A percentile compares a stretch with the other conserved stretches of the same genome.
These are phyloP conservation scores for Heliconius nattereri DNA, from an alignment of 1,140 invertebrate genomes.

Conservation along the genomic window DNA sequence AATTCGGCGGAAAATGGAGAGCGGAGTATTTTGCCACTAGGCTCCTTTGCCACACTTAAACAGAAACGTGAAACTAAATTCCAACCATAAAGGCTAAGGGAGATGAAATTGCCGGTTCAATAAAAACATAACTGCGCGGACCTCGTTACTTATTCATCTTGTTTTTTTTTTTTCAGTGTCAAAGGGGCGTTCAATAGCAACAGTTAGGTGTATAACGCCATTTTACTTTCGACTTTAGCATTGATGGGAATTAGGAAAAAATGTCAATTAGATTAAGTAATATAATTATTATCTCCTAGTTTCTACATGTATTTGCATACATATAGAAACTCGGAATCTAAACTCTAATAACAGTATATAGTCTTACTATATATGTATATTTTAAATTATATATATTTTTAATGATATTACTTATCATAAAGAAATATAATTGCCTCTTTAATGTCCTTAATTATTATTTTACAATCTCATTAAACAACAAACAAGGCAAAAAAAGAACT, in stretches of 20 bases:
- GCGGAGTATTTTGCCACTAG: too few relatives aligned
- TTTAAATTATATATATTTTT: too few relatives aligned
- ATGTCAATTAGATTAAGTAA: background rate
- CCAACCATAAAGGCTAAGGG: background rate
- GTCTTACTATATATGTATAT: too few relatives aligned
- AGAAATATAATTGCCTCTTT: too few relatives aligned
- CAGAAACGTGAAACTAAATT: background rate
- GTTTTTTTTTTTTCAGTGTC: slow-evolving; percentile 6
- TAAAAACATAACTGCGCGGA: slow-evolving; percentile 10
- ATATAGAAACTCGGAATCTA: too few relatives aligned
- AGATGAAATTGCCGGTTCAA: background rate
- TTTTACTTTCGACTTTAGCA: background rate
- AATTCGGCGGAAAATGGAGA: too few relatives aligned
- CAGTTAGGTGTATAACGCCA: background rate
- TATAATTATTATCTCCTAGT: too few relatives aligned
- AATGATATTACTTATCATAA: too few relatives aligned
- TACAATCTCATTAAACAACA: background rate
- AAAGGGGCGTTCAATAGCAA: background rate
- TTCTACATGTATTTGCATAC: too few relatives aligned
- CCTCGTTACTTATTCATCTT: background rate
- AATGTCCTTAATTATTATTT: too few relatives aligned
- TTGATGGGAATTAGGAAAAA: background rate
- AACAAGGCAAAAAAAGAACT: background rate
- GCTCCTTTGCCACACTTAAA: background rate
- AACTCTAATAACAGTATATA: too few relatives aligned